These are phyloP conservation scores for Cercocebus atys DNA, from an alignment of 2,113 vertebrate genomes.

Conservation along the genomic window DNA sequence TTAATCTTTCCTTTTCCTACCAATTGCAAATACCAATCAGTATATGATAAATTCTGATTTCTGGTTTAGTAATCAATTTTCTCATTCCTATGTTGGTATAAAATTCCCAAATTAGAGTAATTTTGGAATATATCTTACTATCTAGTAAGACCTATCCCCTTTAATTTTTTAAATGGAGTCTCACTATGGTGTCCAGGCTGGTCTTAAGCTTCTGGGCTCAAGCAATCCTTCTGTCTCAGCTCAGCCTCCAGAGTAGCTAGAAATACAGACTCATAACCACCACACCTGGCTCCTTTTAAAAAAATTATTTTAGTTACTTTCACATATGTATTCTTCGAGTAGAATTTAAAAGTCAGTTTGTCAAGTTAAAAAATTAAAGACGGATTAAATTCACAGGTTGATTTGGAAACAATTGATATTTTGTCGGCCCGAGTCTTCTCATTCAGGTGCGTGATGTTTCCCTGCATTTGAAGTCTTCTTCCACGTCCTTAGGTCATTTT, in stretches of 20 bases:
- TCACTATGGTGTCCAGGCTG: neutral
- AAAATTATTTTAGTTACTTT: neutral
- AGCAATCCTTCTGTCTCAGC: neutral
- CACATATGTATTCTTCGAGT: neutral
- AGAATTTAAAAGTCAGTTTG: neutral
- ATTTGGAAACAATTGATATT: neutral
- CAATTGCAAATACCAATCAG: neutral
- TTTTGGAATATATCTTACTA: constrained; percentile 1
- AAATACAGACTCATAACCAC: neutral
- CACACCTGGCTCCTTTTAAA: neutral
- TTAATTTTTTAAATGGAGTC: neutral
- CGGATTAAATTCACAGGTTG: neutral
- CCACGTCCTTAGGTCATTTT: neutral
- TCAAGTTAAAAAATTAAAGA: neutral
- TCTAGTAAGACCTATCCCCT: neutral
- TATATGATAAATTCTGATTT: neutral
- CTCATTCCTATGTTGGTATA: neutral
- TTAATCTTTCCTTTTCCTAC: neutral
- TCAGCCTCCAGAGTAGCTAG: neutral
- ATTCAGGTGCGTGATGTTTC: neutral
- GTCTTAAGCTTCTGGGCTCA: neutral
- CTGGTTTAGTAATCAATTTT: neutral
- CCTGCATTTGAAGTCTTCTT: neutral
- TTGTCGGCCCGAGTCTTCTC: neutral
- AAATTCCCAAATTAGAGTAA: constrained; percentile 11